Percentiles rank a stretch among this genome's conserved stretches.
These are phyloP conservation scores for Pterophyllum scalare DNA, from an alignment of 2,113 vertebrate species.

Conservation along the genomic window DNA sequence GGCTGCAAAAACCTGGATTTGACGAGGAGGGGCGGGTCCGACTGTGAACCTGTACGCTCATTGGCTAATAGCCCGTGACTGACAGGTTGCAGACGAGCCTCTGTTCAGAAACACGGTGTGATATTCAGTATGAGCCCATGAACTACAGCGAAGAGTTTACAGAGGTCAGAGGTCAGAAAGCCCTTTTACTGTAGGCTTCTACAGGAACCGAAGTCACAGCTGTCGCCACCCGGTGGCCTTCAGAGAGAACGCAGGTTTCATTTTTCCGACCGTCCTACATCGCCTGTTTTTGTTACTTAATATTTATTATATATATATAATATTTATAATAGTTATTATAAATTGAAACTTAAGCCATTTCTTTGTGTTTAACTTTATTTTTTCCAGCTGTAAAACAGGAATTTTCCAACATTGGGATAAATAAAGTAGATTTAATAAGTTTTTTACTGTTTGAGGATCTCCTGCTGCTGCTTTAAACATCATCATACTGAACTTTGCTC, in stretches of 20 bases:
- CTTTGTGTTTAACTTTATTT: fast-evolving
- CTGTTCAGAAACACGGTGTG: background rate
- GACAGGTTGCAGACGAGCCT: background rate
- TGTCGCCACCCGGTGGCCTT: background rate
- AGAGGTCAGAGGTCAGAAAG: background rate
- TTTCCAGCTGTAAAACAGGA: background rate
- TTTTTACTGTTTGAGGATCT: too few species aligned
- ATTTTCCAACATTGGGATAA: background rate
- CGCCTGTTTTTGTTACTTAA: background rate
- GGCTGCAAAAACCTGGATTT: background rate
- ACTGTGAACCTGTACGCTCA: fast-evolving
- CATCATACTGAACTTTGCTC: background rate
- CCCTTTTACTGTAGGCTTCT: background rate
- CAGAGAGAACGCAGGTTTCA: background rate
- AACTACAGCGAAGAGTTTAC: background rate
- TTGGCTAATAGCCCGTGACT: background rate
- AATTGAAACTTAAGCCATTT: background rate
- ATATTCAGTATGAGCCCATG: background rate
- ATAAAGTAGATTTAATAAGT: background rate
- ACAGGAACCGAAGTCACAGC: background rate
- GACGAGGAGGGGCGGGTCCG: background rate
- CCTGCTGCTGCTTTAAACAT: background rate
- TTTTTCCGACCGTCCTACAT: fast-evolving
- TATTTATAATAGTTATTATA: too few species aligned
- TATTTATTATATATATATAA: too few species aligned